phyloP scores from a whole-genome alignment of 2,113 vertebrate species.

The Cromileptes altivelis region DNA sequence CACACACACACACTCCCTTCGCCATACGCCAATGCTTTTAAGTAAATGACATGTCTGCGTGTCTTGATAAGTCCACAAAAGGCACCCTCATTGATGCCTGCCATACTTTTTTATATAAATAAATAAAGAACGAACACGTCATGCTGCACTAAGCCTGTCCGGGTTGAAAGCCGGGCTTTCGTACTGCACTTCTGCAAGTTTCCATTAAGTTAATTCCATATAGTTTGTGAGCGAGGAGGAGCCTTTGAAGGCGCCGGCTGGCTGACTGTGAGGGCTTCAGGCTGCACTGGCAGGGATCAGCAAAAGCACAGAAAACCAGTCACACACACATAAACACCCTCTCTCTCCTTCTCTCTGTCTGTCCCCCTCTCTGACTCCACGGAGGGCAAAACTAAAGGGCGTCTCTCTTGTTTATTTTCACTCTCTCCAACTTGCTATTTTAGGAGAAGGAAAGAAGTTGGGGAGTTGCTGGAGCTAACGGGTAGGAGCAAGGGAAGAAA shows the following conservation, averaged over 20 bases:
- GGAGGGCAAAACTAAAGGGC: slow-evolving; percentile 65
- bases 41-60: slow-evolving; percentile 2
- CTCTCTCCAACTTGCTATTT: slow-evolving; percentile 73
- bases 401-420: slow-evolving; percentile 74
- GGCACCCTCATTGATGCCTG: background rate
- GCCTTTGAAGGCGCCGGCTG: slow-evolving; percentile 63
- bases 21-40: slow-evolving; percentile 39
- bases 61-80: background rate
- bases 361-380: slow-evolving; percentile 31
- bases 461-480: slow-evolving; percentile 63
- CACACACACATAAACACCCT: slow-evolving; percentile 42
- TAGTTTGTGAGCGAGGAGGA: slow-evolving; percentile 50
- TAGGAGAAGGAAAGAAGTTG: slow-evolving; percentile 73
- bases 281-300: slow-evolving; percentile 52
- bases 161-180: slow-evolving; percentile 11
- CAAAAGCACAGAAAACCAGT: slow-evolving; percentile 60
- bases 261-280: slow-evolving; percentile 47
- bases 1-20: slow-evolving; percentile 3
- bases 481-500: slow-evolving; percentile 29
- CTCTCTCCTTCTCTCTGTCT: background rate
- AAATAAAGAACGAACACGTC: background rate
- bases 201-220: slow-evolving; percentile 69
- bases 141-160: background rate
- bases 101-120: slow-evolving; percentile 8
- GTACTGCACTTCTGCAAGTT: slow-evolving; percentile 40